Evolutionary conservation across 2,888 invertebrate genomes (phyloP).

Genomic region (Aphodius sticticus): DNA sequence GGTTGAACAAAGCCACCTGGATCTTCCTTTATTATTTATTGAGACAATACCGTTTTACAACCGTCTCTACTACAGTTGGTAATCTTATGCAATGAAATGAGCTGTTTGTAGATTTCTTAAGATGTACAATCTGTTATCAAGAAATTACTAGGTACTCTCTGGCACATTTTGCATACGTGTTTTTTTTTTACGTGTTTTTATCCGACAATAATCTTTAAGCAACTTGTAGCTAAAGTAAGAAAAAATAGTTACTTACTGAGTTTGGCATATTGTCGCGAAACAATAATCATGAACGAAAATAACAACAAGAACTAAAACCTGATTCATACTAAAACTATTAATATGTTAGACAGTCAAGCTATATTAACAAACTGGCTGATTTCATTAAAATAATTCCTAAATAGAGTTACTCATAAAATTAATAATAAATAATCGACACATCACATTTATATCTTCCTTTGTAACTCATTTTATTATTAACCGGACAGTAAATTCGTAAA

Average conservation of each 20-base stretch:
- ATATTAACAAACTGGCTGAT: neutral
- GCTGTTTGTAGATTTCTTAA: too few relatives aligned
- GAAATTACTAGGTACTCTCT: too few relatives aligned
- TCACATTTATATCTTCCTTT: too few relatives aligned
- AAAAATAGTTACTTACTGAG: neutral
- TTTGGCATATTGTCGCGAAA: neutral
- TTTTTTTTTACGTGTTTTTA: too few relatives aligned
- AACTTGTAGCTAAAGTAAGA: neutral
- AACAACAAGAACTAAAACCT: neutral
- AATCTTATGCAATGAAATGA: too few relatives aligned
- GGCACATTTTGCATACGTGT: too few relatives aligned
- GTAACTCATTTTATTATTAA: too few relatives aligned
- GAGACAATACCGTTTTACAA: neutral
- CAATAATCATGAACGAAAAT: neutral
- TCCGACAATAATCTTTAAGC: too few relatives aligned
- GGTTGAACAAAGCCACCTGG: neutral
- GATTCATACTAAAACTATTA: neutral
- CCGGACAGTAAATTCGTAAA: too few relatives aligned
- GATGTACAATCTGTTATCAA: too few relatives aligned
- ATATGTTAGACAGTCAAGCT: neutral
- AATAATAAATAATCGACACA: too few relatives aligned
- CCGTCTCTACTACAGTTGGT: neutral
- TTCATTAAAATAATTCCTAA: neutral
- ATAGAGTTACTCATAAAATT: neutral
- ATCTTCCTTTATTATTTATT: neutral